Evolutionary conservation across 1,140 invertebrate species (phyloP).

Genomic region (Apis laboriosa): DNA sequence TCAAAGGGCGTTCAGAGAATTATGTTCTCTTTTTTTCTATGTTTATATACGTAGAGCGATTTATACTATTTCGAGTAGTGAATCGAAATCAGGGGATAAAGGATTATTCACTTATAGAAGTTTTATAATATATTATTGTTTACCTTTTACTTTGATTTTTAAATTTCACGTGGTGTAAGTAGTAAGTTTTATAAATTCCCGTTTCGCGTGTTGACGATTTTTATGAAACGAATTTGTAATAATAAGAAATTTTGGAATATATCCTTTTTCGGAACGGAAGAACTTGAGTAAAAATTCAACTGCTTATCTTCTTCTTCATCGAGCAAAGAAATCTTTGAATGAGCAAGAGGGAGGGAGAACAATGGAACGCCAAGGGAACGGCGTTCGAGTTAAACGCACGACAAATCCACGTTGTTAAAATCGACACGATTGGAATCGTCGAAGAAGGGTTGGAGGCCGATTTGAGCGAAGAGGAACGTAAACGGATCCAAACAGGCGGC

Average conservation of each 20-base stretch:
- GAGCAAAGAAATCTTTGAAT: neutral
- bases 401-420: neutral
- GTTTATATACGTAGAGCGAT: neutral
- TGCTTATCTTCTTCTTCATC: neutral
- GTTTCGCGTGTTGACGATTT: no score
- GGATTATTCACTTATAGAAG: no score
- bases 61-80: neutral
- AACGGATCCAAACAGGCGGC: neutral
- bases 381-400: neutral
- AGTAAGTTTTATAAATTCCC: no score
- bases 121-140: no score
- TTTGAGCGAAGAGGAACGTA: neutral
- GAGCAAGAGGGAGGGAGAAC: neutral
- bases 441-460: neutral
- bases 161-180: no score
- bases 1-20: neutral
- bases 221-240: no score
- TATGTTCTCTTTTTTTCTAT: neutral
- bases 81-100: no score
- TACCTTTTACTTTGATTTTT: no score
- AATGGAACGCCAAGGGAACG: neutral
- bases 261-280: neutral
- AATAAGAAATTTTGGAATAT: neutral
- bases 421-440: neutral
- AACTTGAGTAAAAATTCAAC: neutral